Evolutionary conservation across 1,140 invertebrate species (phyloP), one percentile per base, ranked within the genome.

Genomic region (Chironomus tepperi): DNA sequence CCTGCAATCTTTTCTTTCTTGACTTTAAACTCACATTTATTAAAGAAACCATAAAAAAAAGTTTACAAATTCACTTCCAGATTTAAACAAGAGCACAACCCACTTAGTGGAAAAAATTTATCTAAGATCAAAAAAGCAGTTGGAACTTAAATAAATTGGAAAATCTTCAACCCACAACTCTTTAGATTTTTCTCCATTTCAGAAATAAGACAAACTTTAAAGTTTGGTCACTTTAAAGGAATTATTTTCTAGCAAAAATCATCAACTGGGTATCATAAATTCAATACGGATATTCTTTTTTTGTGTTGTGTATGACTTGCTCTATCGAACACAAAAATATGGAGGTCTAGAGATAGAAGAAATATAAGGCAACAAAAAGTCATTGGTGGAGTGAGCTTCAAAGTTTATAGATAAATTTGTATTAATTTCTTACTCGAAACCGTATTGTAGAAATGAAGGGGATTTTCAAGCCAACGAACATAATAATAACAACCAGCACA

Each of bases 371-470:
- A 47, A 47, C 9, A 47, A 57, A 57, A 57, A 57, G 24, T 34
- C 24, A 57, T 5, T 57, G 8, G 47, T 57, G n/a, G 3, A 57
- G 47, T 34, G 24, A 34, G 24, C 5, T 34, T 2, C 5, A 34
- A 34, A 34, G 24, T 34, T 34, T 18, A 70, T 10, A 70, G 65
- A 70, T 70, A 70, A 21, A 70, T 70, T 70, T 70, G 65, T 70
- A 70, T 70, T 70, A 70, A 70, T 70, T 70, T 70, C 65, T 70
- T 70, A n/a, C 47, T 57, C n/a, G 47, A 57, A 57, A 57, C 12
- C 47, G 0, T 57, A 57, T 57, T 57, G 47, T n/a, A n/a, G 47
- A 57, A 57, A n/a, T n/a, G 47, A n/a, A 57, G 47, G 24, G 12
- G 47, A 57, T 57, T 57, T 57, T 34, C 12, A n/a, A 57, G n/a